Base-by-base conservation (phyloP, 2,888 invertebrate genomes). In the Lamellibrachia columna region DNA sequence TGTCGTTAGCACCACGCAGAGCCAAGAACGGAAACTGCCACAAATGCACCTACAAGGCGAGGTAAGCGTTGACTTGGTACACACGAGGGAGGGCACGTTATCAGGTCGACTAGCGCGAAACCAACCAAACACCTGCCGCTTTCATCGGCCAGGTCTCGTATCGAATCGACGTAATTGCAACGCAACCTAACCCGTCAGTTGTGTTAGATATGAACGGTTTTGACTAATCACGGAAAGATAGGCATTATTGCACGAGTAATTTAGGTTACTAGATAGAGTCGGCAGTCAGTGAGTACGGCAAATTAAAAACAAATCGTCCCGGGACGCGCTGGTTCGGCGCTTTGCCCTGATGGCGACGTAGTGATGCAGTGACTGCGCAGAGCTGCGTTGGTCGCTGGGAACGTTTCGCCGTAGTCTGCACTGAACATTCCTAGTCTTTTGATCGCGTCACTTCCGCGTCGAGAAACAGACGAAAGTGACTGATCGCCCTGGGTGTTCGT, bases 121-220 rank as follows among this genome's bases (percentile, higher is more conserved):
- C n/a, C 75, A 75, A 75, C 75, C 75, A 75, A n/a, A 11, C 75
- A 75, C 22, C 75, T 75, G 75, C 22, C 75, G 22, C 75, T 75
- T 75, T 75, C 75, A n/a, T 75, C 75, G 75, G 22, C 75, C 75
- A n/a, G n/a, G 22, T 75, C 22, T 22, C 22, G 75, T 75, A 75
- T 75, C 75, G 22, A n/a, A 75, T 75, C 75, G 22, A n/a, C 75
- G 6, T n/a, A 6, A n/a, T n/a, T 22, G 75, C 75, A 22, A n/a
- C 15, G 22, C n/a, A 75, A 75, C 75, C 3, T 75, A 75, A 22
- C 75, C 75, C n/a, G 75, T 22, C 75, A n/a, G 22, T n/a, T n/a
- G 75, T 75, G 22, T 75, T n/a, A 75, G 75, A 75, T 75, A 75
- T 75, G 75, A 75, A 75, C 75, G 75, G n/a, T 22, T 75, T 75